Evolutionary conservation across 2,797 vertebrate genomes (phyloP).

Genomic region (Melanotaenia parkinsoni): DNA sequence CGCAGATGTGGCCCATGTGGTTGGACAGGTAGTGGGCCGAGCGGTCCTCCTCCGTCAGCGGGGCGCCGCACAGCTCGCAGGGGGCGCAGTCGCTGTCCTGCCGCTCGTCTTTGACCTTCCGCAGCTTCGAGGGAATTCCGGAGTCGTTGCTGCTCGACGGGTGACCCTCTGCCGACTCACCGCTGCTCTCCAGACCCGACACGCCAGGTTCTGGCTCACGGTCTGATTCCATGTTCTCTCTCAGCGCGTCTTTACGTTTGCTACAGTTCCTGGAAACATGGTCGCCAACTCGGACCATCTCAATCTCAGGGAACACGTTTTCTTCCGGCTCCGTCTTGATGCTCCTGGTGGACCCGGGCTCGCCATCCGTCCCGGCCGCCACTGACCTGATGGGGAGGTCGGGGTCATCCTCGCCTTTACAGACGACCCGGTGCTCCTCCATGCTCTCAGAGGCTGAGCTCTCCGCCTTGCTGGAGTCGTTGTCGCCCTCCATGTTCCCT

Average conservation of each 20-base stretch:
- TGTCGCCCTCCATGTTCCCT: slow-evolving; percentile 77
- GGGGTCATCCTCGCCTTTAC: slow-evolving; percentile 84
- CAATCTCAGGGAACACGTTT: slow-evolving; percentile 83
- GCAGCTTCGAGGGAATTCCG: slow-evolving; percentile 64
- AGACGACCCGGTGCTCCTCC: slow-evolving; percentile 84
- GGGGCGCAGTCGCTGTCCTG: slow-evolving; percentile 66
- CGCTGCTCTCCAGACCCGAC: slow-evolving; percentile 65
- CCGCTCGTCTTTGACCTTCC: slow-evolving; percentile 79
- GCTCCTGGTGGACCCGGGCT: slow-evolving; percentile 81
- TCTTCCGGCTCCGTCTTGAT: slow-evolving; percentile 95
- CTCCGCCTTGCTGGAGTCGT: slow-evolving; percentile 88
- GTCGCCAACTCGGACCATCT: slow-evolving; percentile 87
- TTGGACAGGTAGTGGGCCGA: slow-evolving; percentile 95
- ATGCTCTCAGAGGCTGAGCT: slow-evolving; percentile 86
- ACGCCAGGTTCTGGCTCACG: slow-evolving; percentile 58
- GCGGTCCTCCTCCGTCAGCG: slow-evolving; percentile 89
- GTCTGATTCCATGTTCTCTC: slow-evolving; percentile 65
- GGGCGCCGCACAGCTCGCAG: slow-evolving; percentile 92
- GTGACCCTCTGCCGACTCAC: slow-evolving; percentile 68
- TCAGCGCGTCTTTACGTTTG: slow-evolving; percentile 78
- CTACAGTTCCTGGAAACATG: slow-evolving; percentile 83
- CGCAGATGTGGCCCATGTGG: slow-evolving; percentile 97
- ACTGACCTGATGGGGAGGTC: slow-evolving; percentile 68
- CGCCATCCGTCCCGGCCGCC: slow-evolving; percentile 80
- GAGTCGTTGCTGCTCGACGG: slow-evolving; percentile 68